A percentile compares a stretch with the other conserved stretches of the same genome.
Conservation (phyloP, 2,888 invertebrate genomes). For the Ormia ochracea region DNA sequence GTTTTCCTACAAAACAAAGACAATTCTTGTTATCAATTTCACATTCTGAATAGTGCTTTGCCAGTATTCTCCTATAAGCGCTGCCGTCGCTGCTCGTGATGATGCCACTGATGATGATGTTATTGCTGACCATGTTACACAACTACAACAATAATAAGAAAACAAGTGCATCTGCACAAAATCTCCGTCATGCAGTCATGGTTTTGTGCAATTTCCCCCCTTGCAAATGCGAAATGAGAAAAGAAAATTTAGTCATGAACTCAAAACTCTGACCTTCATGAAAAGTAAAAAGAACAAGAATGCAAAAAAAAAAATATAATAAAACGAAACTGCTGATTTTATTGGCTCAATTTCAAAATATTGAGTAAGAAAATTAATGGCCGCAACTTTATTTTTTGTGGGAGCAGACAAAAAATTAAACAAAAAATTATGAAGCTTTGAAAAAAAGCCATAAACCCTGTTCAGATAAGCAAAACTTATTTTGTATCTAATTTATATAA, state of each 20-base stretch:
- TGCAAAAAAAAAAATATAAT: background rate
- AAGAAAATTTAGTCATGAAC: constrained; percentile 27
- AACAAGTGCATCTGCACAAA: constrained; percentile 13
- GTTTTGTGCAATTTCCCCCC: background rate
- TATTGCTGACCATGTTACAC: constrained; percentile 19
- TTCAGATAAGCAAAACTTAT: no score
- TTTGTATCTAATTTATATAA: no score
- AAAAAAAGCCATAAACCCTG: no score
- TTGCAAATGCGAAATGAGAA: background rate
- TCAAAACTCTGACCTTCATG: constrained; percentile 33
- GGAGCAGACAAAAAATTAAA: background rate
- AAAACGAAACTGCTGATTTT: background rate
- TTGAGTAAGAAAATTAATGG: constrained; percentile 45
- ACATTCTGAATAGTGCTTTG: background rate
- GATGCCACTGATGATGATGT: constrained; percentile 3
- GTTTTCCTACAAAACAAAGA: constrained; percentile 17
- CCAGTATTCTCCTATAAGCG: background rate
- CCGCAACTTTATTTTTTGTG: constrained; percentile 9
- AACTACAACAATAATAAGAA: no score
- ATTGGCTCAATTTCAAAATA: constrained; percentile 47
- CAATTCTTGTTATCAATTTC: constrained; percentile 8
- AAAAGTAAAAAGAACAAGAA: background rate
- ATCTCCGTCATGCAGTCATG: background rate
- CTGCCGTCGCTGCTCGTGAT: background rate
- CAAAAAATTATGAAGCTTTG: background rate